Conservation (phyloP, 2,113 vertebrate genomes). For the Protomyctophum bolini region DNA sequence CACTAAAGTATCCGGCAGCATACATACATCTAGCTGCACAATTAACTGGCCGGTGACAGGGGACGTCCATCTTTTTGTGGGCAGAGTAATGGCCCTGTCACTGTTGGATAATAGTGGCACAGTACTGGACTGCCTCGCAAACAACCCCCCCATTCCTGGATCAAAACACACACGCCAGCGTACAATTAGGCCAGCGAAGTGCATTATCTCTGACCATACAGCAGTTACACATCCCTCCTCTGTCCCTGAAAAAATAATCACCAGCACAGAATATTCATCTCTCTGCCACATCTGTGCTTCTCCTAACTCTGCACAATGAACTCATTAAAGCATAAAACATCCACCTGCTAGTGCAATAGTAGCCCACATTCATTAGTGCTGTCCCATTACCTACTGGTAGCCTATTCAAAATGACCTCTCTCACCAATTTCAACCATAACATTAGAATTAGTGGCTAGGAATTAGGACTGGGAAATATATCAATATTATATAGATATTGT, state of each 20-base stretch:
- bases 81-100: constrained; percentile 97
- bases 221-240: constrained; percentile 66
- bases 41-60: constrained; percentile 94
- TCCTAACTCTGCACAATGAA: constrained; percentile 1
- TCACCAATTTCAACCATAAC: neutral
- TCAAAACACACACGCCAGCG: constrained; percentile 56
- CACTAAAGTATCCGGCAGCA: constrained; percentile 86
- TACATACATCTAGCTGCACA: constrained; percentile 95
- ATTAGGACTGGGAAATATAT: too few relatives aligned
- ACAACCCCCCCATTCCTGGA: constrained; percentile 55
- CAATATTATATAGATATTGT: too few relatives aligned
- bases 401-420: neutral
- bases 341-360: too few relatives aligned
- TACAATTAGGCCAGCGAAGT: constrained; percentile 49
- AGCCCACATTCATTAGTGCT: neutral
- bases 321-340: neutral
- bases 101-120: constrained; percentile 89
- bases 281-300: constrained; percentile 3
- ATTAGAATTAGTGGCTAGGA: constrained; percentile 13
- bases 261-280: constrained; percentile 41
- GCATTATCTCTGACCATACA: constrained; percentile 78
- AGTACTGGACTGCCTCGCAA: constrained; percentile 78
- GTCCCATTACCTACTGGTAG: neutral
- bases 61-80: constrained; percentile 92
- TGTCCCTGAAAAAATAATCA: constrained; percentile 71